Base-by-base conservation (phyloP, 2,797 vertebrate genomes). In the Dallia pectoralis region DNA sequence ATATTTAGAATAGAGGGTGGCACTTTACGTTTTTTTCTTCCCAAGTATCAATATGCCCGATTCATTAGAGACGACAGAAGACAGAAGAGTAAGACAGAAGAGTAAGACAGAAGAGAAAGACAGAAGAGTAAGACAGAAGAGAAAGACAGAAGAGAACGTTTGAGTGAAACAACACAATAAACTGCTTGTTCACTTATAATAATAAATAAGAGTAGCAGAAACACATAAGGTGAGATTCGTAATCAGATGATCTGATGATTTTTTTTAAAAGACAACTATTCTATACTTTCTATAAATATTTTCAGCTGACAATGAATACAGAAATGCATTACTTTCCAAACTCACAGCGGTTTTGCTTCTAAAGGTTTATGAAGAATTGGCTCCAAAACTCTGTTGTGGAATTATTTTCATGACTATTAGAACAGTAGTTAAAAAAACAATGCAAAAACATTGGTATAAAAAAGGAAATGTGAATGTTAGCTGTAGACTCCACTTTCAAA, bases 1-100 rank as follows among this genome's bases (percentile, higher is more conserved):
- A 77, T 83, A 82, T 81, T 63, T 77, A 85, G 73, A 83, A 19
- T 4, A 78, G 79, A 78, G 76, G 73, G 79, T 64, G 77, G 29
- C 4, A 19, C 15, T 71, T 67, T 25, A 1, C 1, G n/a, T n/a
- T 22, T 22, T 30, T 47, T 22, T 27, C 29, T 66, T 70, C 47
- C 67, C 27, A 9, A 56, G 73, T 30, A 48, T 81, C 75, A 81
- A 76, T n/a, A n/a, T 80, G 76, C 73, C 15, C 32, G 29, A 85
- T 74, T 33, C 79, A 80, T 53, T 0, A 12, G 77, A 69, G 67
- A n/a, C n/a, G n/a, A n/a, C n/a, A n/a, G n/a, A n/a, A n/a, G n/a
- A n/a, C n/a, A n/a, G n/a, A n/a, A n/a, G n/a, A n/a, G n/a, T n/a
- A n/a, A 74, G 74, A 72, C 22, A 6, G 6, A n/a, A 22, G 51